Evolutionary conservation across 2,113 vertebrate species (phyloP).

Genomic region (Rousettus leschenaultii): DNA sequence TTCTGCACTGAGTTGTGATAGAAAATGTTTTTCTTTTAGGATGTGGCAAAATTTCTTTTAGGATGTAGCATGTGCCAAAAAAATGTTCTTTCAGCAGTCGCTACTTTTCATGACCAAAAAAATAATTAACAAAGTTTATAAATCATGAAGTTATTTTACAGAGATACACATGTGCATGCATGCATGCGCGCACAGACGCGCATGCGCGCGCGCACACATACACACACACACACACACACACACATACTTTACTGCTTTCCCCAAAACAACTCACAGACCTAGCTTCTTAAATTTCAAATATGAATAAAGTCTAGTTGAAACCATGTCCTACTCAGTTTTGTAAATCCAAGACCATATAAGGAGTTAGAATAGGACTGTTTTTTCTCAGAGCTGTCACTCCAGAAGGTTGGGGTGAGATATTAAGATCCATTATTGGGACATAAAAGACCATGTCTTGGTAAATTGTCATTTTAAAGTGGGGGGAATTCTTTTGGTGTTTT

Average conservation of each 20-base stretch:
- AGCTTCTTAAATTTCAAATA: not conserved
- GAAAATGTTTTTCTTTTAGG: slow-evolving; percentile 24
- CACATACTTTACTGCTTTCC: not conserved
- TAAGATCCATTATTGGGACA: not conserved
- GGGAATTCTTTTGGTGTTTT: not conserved
- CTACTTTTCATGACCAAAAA: not conserved
- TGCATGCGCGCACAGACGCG: too few species aligned
- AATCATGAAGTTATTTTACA: not conserved
- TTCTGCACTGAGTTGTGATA: not conserved
- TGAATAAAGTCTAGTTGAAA: not conserved
- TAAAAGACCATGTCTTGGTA: not conserved
- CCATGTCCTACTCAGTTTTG: not conserved
- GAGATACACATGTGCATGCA: not conserved
- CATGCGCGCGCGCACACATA: not conserved
- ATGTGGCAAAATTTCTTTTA: slow-evolving; percentile 22
- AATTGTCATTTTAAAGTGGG: not conserved
- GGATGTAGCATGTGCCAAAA: not conserved
- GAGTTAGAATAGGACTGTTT: not conserved
- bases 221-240: not conserved
- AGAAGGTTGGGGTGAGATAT: not conserved
- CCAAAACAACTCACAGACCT: not conserved
- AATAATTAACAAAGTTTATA: not conserved
- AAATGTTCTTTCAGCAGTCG: not conserved
- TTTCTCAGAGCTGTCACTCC: not conserved
- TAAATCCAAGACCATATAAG: not conserved